These are phyloP conservation scores for Smittia aterrima DNA, from an alignment of 2,888 invertebrate genomes.

Conservation along the genomic window DNA sequence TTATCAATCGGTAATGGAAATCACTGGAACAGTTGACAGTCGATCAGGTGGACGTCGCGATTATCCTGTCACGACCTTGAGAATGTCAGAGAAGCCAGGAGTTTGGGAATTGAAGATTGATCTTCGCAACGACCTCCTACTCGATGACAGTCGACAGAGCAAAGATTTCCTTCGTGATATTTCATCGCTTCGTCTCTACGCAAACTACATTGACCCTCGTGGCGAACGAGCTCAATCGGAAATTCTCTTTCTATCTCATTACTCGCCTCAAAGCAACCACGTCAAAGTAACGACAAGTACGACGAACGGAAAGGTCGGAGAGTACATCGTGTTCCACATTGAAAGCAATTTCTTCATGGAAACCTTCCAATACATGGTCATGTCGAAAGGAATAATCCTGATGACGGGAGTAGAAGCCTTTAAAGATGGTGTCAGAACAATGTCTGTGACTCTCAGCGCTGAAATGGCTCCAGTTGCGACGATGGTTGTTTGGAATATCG, in stretches of 20 bases:
- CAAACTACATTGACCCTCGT: slow-evolving; percentile 66
- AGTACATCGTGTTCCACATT: slow-evolving; percentile 92
- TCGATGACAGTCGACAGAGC: slow-evolving; percentile 60
- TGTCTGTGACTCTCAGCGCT: slow-evolving; percentile 76
- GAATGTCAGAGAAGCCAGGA: slow-evolving; percentile 67
- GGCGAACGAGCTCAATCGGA: slow-evolving; percentile 68
- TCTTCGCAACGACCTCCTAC: slow-evolving; percentile 60
- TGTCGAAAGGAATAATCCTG: slow-evolving; percentile 89
- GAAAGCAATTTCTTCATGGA: slow-evolving; percentile 88
- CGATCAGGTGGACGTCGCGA: slow-evolving; percentile 64
- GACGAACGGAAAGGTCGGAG: slow-evolving; percentile 79
- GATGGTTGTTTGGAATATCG: slow-evolving; percentile 83
- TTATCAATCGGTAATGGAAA: slow-evolving; percentile 60
- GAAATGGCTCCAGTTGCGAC: slow-evolving; percentile 94
- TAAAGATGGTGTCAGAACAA: slow-evolving; percentile 71
- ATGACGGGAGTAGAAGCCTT: slow-evolving; percentile 82
- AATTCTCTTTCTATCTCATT: slow-evolving; percentile 71
- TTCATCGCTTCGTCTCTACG: slow-evolving; percentile 65
- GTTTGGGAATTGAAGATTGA: slow-evolving; percentile 83
- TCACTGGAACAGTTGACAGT: slow-evolving; percentile 61
- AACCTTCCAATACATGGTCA: slow-evolving; percentile 83
- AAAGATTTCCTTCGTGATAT: slow-evolving; percentile 66
- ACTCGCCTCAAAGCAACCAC: slow-evolving; percentile 78
- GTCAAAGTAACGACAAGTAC: slow-evolving; percentile 86
- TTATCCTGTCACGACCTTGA: slow-evolving; percentile 61